Evolutionary conservation across 1,140 invertebrate species (phyloP).

Genomic region (Matsumurasca onukii): DNA sequence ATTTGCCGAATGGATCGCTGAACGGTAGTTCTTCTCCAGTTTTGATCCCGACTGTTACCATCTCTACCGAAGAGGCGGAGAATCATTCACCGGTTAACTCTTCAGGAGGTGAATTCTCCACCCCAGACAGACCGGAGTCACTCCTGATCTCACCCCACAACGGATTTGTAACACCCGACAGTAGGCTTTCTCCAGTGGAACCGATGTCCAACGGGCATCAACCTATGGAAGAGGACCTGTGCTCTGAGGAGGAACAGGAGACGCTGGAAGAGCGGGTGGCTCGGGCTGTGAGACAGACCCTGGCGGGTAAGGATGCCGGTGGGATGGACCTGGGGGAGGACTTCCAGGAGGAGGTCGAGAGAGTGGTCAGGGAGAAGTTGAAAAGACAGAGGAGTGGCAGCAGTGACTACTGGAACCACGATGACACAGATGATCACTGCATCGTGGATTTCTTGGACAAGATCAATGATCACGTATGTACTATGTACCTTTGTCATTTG

Average conservation of each 20-base stretch:
- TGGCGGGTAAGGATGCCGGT: not conserved
- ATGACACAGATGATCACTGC: conserved; percentile 37
- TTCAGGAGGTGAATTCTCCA: no score
- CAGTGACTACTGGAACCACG: conserved; percentile 30
- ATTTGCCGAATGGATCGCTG: no score
- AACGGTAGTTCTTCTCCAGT: no score
- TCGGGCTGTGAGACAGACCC: no score
- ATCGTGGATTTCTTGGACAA: conserved; percentile 46
- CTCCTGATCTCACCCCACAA: no score
- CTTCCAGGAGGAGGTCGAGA: conserved; percentile 29
- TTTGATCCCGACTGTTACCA: no score
- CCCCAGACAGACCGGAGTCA: no score
- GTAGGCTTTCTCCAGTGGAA: not conserved
- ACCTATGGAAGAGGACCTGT: not conserved
- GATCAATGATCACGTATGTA: conserved; percentile 46
- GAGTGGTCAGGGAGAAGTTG: conserved; percentile 13
- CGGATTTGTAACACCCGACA: no score
- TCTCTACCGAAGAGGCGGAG: no score
- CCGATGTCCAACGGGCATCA: no score
- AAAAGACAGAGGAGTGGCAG: conserved; percentile 26
- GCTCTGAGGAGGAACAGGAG: not conserved
- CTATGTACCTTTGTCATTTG: no score
- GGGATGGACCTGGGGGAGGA: not conserved
- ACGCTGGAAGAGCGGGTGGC: not conserved
- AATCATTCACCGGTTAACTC: no score